Evolutionary conservation across 2,797 vertebrate genomes (phyloP).

Genomic region (Ceryle rudis): DNA sequence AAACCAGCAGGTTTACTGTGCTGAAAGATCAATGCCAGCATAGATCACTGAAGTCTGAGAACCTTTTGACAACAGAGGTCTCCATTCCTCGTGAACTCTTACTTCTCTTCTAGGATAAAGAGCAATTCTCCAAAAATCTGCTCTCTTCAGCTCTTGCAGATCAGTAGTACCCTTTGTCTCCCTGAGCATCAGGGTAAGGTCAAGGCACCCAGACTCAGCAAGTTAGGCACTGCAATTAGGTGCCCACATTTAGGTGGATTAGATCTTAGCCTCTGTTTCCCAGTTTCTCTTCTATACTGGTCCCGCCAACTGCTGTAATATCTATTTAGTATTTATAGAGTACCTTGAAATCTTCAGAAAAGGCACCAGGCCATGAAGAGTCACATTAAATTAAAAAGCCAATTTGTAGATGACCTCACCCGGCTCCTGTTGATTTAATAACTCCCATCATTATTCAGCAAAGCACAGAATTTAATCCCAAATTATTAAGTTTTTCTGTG

Average conservation of each 20-base stretch:
- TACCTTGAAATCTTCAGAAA: background rate
- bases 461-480: background rate
- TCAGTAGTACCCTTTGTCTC: background rate
- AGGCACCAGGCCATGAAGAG: background rate
- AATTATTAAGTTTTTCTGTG: background rate
- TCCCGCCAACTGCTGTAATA: background rate
- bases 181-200: background rate
- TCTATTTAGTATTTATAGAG: background rate
- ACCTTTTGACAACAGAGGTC: background rate
- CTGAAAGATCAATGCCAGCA: background rate
- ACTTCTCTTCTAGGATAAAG: background rate
- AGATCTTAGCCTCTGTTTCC: background rate
- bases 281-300: background rate
- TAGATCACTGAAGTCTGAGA: background rate
- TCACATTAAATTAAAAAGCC: background rate
- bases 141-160: background rate
- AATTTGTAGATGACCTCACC: background rate
- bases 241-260: background rate
- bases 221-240: background rate
- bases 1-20: background rate
- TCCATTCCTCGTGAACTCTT: background rate
- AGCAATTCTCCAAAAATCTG: background rate
- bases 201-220: background rate
- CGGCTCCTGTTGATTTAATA: background rate
- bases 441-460: background rate